Evolutionary conservation across 1,140 invertebrate genomes (phyloP).

Genomic region (Drosophila dunni): DNA sequence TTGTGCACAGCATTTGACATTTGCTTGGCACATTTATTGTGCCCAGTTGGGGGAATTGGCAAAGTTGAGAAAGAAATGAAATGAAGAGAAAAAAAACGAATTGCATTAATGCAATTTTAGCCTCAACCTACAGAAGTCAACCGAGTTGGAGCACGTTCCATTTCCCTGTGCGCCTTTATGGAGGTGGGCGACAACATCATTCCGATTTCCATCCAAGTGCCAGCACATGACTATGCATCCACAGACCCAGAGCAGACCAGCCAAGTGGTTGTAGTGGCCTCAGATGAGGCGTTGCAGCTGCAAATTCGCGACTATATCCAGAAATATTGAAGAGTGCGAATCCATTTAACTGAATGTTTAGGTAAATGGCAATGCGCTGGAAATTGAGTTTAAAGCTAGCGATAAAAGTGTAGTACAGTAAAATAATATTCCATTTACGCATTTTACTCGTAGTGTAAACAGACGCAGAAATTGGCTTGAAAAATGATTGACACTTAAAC

Average conservation of each 20-base stretch:
- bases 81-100: constrained; percentile 11
- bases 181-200: constrained; percentile 44
- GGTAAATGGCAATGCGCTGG: constrained; percentile 9
- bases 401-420: constrained; percentile 58
- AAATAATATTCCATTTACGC: constrained; percentile 71
- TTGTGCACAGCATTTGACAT: constrained; percentile 56
- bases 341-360: constrained; percentile 28
- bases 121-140: constrained; percentile 58
- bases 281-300: neutral
- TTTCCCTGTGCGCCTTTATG: constrained; percentile 29
- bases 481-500: too few relatives aligned
- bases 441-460: constrained; percentile 33
- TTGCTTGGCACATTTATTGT: constrained; percentile 51
- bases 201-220: constrained; percentile 52
- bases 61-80: constrained; percentile 2
- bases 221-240: constrained; percentile 55
- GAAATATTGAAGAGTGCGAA: neutral
- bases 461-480: too few relatives aligned
- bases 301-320: neutral
- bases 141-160: constrained; percentile 59
- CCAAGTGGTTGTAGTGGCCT: neutral
- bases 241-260: neutral
- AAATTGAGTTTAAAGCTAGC: neutral
- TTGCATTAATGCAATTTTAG: constrained; percentile 77
- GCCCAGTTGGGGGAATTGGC: constrained; percentile 38